Base-by-base conservation (phyloP, 2,797 vertebrate species). In the Molossus molossus region DNA sequence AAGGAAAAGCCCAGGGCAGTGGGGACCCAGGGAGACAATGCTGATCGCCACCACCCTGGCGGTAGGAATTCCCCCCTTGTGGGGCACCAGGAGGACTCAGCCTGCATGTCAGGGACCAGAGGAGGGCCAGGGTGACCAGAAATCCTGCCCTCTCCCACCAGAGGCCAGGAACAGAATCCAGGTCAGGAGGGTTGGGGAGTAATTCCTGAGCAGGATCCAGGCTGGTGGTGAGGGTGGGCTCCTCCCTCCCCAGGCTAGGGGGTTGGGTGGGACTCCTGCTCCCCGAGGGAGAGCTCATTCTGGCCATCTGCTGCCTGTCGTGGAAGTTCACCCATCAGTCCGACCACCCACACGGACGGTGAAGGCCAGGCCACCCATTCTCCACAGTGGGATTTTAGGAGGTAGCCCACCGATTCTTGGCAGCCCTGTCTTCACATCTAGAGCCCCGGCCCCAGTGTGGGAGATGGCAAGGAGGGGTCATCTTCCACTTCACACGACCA, bases 161-260 rank as follows among this genome's bases (percentile, higher is more conserved):
- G 48, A 9, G 6, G 90, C n/a, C 85, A 80, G 77, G 85, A 95
- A 86, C 73, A 94, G 92, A 90, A 67, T 79, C 79, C 15, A 1
- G 60, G 88, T 91, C 64, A 60, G n/a, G 57, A 40, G 45, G 65
- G 12, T 23, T 58, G 80, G 79, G 15, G 89, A 55, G 76, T 33
- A 27, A 65, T 73, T 73, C 29, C 21, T 14, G 77, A 65, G 72
- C 21, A 0, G 21, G 20, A 3, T 62, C 70, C 37, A 27, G 48
- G 23, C 77, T 77, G 73, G 53, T 2, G 33, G 40, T 6, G 80
- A 21, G 21, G 20, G 70, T 18, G 64, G 27, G 15, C 50, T n/a
- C 21, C 53, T 57, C n/a, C 50, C 50, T 50, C 29, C 15, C 9
- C 0, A 23, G 17, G 45, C 11, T 40, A 37, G 20, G 18, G 48